Percentiles rank a stretch among this genome's conserved stretches.
Evolutionary conservation across 2,888 invertebrate species (phyloP).

Genomic region (Lathronympha strigana): DNA sequence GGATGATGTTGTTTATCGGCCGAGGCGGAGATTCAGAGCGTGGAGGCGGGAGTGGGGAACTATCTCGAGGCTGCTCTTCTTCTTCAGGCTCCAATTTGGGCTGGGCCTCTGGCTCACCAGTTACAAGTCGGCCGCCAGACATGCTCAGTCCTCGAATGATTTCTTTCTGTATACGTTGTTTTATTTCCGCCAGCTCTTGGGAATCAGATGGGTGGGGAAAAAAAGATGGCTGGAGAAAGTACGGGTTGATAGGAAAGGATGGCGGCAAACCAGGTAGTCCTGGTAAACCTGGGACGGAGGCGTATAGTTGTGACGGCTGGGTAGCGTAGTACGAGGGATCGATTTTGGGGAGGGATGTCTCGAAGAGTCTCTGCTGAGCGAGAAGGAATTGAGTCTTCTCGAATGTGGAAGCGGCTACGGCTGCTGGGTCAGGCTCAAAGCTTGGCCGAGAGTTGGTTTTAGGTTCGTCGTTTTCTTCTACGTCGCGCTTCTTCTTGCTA

Average conservation of each 20-base stretch:
- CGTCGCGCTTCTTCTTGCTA: constrained; percentile 88
- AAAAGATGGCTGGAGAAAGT: constrained; percentile 85
- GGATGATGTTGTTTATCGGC: constrained; percentile 73
- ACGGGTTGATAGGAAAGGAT: constrained; percentile 86
- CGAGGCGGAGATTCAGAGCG: constrained; percentile 77
- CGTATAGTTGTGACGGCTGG: constrained; percentile 85
- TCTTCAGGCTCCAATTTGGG: constrained; percentile 80
- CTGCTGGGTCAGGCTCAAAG: constrained; percentile 69
- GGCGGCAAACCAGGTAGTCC: constrained; percentile 79
- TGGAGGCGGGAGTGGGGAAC: constrained; percentile 74
- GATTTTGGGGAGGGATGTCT: constrained; percentile 84
- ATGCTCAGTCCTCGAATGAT: constrained; percentile 86
- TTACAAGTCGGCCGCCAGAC: constrained; percentile 87
- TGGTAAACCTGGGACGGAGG: constrained; percentile 82
- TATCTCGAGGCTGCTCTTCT: constrained; percentile 76
- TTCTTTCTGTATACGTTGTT: constrained; percentile 87
- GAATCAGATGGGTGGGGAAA: constrained; percentile 83
- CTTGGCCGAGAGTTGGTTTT: constrained; percentile 74
- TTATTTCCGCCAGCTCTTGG: constrained; percentile 87
- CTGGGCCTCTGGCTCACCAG: constrained; percentile 66
- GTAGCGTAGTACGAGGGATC: constrained; percentile 86
- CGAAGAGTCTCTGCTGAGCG: constrained; percentile 88
- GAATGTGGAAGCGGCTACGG: constrained; percentile 71
- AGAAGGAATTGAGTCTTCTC: constrained; percentile 85
- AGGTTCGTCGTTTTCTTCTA: constrained; percentile 64